Evolutionary conservation across 2,797 vertebrate species (phyloP).

Genomic region (Myotis findleyi): DNA sequence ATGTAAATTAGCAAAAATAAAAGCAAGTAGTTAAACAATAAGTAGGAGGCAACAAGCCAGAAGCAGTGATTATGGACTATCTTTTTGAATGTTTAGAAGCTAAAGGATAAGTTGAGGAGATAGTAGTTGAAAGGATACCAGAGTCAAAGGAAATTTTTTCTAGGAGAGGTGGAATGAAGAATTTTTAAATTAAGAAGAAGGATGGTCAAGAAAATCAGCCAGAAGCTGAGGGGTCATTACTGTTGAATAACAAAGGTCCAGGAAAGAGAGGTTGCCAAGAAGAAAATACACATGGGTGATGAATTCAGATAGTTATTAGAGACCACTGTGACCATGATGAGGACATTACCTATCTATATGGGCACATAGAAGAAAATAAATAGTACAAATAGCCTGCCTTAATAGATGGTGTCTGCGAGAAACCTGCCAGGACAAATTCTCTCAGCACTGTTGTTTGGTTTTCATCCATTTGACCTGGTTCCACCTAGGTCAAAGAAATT

Average conservation of each 20-base stretch:
- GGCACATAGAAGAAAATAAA: conserved; percentile 72
- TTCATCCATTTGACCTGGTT: conserved; percentile 33
- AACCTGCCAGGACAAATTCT: conserved; percentile 72
- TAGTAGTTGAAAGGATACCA: not conserved
- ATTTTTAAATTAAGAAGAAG: not conserved
- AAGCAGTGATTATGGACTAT: not conserved
- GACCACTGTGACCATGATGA: conserved; percentile 65
- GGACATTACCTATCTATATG: conserved; percentile 74
- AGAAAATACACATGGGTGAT: conserved; percentile 73
- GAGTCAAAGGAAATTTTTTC: not conserved
- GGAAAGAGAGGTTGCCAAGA: conserved; percentile 69
- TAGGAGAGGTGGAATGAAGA: not conserved
- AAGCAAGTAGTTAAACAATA: conserved; percentile 1
- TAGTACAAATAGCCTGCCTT: conserved; percentile 66
- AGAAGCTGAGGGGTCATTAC: conserved; percentile 69
- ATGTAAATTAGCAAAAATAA: conserved; percentile 43
- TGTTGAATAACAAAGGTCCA: conserved; percentile 66
- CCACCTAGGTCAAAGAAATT: not conserved
- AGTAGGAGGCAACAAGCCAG: not conserved
- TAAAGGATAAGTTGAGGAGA: not conserved
- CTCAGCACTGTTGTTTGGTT: conserved; percentile 54
- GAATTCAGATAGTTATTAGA: conserved; percentile 45
- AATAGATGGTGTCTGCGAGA: conserved; percentile 51
- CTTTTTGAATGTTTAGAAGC: not conserved
- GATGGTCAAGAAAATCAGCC: conserved; percentile 32